Percentiles rank a stretch among this genome's conserved stretches.
Conservation (phyloP, 2,797 vertebrate species). For the Acestrorhynchus altus region DNA sequence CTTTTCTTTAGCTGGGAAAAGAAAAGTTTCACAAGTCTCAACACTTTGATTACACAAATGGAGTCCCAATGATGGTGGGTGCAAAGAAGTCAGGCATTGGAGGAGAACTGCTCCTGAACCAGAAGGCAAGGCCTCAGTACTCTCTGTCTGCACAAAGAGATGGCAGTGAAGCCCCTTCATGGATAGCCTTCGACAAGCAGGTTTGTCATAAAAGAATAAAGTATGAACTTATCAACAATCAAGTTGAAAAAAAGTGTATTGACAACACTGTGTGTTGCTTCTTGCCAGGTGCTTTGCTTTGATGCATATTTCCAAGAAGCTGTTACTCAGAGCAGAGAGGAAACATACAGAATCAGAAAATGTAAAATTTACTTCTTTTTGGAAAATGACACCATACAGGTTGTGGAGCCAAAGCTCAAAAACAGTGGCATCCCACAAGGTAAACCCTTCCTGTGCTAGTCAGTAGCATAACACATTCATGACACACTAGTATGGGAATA, state of each 20-base stretch:
- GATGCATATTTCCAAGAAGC: constrained; percentile 87
- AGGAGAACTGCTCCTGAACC: constrained; percentile 79
- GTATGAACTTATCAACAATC: neutral
- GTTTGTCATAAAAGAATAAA: constrained; percentile 64
- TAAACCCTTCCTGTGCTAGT: constrained; percentile 62
- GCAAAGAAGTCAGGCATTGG: constrained; percentile 84
- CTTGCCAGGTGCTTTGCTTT: constrained; percentile 85
- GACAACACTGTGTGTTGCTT: neutral
- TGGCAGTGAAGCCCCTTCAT: constrained; percentile 76
- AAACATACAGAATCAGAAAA: constrained; percentile 82
- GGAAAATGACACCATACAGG: constrained; percentile 93
- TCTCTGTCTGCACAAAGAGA: constrained; percentile 76
- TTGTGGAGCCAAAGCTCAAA: constrained; percentile 84
- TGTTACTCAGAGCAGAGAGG: constrained; percentile 78
- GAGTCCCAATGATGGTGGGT: constrained; percentile 78
- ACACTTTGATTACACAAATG: constrained; percentile 81
- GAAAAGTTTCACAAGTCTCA: constrained; percentile 91
- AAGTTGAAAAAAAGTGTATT: neutral
- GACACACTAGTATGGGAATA: constrained; percentile 9
- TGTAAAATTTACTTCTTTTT: constrained; percentile 91
- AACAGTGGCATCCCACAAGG: constrained; percentile 91
- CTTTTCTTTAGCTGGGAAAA: constrained; percentile 76
- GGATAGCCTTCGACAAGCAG: constrained; percentile 93
- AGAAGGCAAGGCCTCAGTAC: constrained; percentile 74
- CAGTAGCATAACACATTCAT: neutral